A percentile compares a stretch with the other conserved stretches of the same genome.
Conservation (phyloP, 1,140 invertebrate genomes). For the Apis mellifera region DNA sequence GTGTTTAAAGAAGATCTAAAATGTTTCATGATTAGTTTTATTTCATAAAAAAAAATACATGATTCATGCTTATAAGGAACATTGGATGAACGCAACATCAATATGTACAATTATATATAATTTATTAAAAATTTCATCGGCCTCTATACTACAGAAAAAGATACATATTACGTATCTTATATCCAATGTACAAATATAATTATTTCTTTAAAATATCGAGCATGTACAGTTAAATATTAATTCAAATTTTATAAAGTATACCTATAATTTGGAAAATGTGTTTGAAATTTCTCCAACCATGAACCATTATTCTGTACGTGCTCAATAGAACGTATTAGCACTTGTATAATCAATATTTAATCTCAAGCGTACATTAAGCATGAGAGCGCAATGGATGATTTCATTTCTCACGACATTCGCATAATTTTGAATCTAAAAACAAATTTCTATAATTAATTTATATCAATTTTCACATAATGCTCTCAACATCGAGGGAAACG, state of each 20-base stretch:
- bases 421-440: neutral
- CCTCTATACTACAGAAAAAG: constrained; percentile 9
- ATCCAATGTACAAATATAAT: constrained; percentile 36
- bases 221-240: constrained; percentile 29
- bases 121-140: constrained; percentile 50
- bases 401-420: constrained; percentile 14
- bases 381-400: neutral
- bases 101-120: constrained; percentile 60
- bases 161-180: constrained; percentile 23
- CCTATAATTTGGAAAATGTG: neutral
- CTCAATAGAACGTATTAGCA: constrained; percentile 40
- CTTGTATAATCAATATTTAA: constrained; percentile 28
- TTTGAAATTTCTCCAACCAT: neutral
- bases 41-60: constrained; percentile 32
- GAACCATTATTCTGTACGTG: constrained; percentile 19
- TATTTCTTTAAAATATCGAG: constrained; percentile 40
- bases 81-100: constrained; percentile 42
- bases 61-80: constrained; percentile 28
- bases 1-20: no score
- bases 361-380: constrained; percentile 8
- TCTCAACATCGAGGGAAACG: constrained; percentile 17
- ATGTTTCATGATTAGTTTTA: constrained; percentile 33
- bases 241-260: neutral
- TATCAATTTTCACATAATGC: no score
- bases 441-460: neutral